Evolutionary conservation across 2,888 invertebrate species (phyloP), one percentile per base, ranked within the genome.

Genomic region (Lycocerus yunnanus): DNA sequence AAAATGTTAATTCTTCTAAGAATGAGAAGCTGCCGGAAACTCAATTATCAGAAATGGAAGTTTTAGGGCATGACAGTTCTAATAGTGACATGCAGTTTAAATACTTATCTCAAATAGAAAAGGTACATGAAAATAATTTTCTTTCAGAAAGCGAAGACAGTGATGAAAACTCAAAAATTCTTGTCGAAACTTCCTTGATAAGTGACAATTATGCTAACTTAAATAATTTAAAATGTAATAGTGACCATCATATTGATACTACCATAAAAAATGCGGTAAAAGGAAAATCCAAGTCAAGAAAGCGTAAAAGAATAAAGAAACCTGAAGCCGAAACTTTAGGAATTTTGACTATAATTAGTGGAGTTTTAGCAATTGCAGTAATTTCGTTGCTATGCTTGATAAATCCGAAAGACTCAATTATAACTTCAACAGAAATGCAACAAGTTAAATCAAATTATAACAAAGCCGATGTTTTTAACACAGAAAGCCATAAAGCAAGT

Each of bases 301-400:
- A 79, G 8, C 43, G 43, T 43, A 43, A 8, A 43, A 43, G n/a
- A 43, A n/a, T 13, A 43, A 43, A 43, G n/a, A 43, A 43, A n/a
- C 43, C 43, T 6, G 6, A 43, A 60, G 72, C 77, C 11, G 80
- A 82, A 59, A 68, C 79, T n/a, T 27, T 82, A n/a, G 81, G 80
- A 69, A 78, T 81, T 2, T 68, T 84, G 5, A 79, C 82, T 59
- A 76, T 84, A 20, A 77, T 81, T 63, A 83, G 82, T 6, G 82
- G 83, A 18, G 74, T 84, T 11, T 67, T 84, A 59, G 82, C 83
- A 16, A 77, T 84, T 8, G 82, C 83, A 20, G 84, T 84, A 14
- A 77, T 84, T 20, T 81, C 83, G 2, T 76, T 84, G 15, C 74
- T 84, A 10, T 83, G 82, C 59, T 78, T 83, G 21, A 58, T 84